These are phyloP conservation scores for Liasis olivaceus DNA, from an alignment of 2,797 vertebrate species.

Conservation along the genomic window DNA sequence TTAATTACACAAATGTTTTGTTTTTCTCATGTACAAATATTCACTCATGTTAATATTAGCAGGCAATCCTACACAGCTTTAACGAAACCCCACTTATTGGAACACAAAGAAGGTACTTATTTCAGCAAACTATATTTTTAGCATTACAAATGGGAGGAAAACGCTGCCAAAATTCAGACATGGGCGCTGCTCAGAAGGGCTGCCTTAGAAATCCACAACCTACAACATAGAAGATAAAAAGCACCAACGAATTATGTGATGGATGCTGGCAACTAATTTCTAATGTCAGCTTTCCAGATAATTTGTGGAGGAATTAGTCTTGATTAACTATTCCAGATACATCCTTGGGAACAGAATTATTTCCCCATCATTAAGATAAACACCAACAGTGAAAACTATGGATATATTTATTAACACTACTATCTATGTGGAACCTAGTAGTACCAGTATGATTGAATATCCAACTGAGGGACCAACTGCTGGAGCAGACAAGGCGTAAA, in stretches of 20 bases:
- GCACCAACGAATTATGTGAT: background rate
- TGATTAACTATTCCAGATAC: background rate
- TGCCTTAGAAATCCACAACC: background rate
- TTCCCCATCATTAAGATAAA: too few species aligned
- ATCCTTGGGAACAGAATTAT: background rate
- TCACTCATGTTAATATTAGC: background rate
- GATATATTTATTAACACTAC: too few species aligned
- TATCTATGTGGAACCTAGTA: background rate
- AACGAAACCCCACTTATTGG: background rate
- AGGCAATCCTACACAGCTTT: background rate
- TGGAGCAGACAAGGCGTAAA: background rate
- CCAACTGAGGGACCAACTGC: background rate
- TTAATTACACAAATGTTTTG: background rate
- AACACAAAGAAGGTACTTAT: background rate
- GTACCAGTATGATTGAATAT: background rate
- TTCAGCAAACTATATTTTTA: background rate
- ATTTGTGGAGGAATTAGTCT: background rate
- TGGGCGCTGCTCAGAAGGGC: accelerated
- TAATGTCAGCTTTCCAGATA: background rate
- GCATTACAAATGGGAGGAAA: background rate
- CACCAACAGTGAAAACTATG: background rate
- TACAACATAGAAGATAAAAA: background rate
- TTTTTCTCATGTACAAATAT: background rate
- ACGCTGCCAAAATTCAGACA: background rate
- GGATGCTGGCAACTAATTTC: background rate